Evolutionary conservation across 2,888 invertebrate species (phyloP), one percentile per base, ranked within the genome.

Genomic region (Caenorhabditis macrosperma): DNA sequence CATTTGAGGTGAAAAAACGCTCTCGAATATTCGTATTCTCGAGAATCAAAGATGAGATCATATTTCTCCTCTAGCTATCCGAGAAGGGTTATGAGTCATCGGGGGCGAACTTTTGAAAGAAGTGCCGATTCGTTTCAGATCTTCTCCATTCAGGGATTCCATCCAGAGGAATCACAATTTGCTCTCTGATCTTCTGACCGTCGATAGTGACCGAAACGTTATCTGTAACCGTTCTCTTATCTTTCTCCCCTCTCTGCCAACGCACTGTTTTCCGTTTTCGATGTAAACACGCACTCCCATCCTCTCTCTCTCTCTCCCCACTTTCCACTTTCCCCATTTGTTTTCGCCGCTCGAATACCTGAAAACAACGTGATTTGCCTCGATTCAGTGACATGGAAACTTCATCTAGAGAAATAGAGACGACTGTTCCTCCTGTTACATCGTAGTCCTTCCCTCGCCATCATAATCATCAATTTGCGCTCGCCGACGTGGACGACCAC

Each of bases 401-500:
- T n/a, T n/a, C n/a, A n/a, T n/a, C n/a, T n/a, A n/a, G n/a, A n/a
- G n/a, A n/a, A n/a, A n/a, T n/a, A n/a, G n/a, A n/a, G n/a, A n/a
- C n/a, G n/a, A n/a, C n/a, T n/a, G n/a, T n/a, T n/a, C n/a, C n/a
- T n/a, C n/a, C n/a, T n/a, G n/a, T n/a, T n/a, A n/a, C n/a, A n/a
- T n/a, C n/a, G n/a, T n/a, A n/a, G n/a, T n/a, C n/a, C n/a, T n/a
- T n/a, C n/a, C n/a, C n/a, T n/a, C n/a, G n/a, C n/a, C 38, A 38
- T 38, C 15, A 38, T 38, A 9, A 9, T n/a, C n/a, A n/a, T n/a
- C n/a, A n/a, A n/a, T n/a, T n/a, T n/a, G n/a, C n/a, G n/a, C n/a
- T n/a, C 35, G 26, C 26, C 10, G 15, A 7, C 17, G 48, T 59
- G 48, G 48, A 48, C 50, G 59, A 54, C 60, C 59, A 20, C 9